phyloP scores from a whole-genome alignment of 2,113 vertebrate genomes.

The Rhabdornis inornatus region DNA sequence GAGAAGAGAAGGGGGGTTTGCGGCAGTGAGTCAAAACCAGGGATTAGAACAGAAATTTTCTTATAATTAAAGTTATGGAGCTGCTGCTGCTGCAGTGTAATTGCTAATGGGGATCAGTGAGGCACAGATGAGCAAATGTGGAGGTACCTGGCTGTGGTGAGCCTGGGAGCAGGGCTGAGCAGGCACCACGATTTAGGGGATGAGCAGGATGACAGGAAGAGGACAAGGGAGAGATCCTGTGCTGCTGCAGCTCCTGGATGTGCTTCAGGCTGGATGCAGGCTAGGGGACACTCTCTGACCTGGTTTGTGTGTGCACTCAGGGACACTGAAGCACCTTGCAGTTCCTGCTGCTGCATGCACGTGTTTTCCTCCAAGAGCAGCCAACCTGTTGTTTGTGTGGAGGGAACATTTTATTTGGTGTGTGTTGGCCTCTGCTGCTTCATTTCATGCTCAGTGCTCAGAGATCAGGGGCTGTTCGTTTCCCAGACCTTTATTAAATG shows the following conservation, averaged over 20 bases:
- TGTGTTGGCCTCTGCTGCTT: neutral
- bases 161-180: neutral
- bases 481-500: neutral
- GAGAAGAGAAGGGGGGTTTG: neutral
- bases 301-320: neutral
- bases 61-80: slow-evolving; percentile 42
- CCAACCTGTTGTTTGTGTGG: neutral
- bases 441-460: neutral
- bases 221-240: neutral
- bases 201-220: neutral
- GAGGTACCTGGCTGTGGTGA: neutral
- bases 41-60: slow-evolving; percentile 45
- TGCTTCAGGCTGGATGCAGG: neutral
- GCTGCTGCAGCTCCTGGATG: neutral
- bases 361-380: neutral
- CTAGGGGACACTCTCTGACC: accelerated
- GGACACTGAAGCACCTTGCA: neutral
- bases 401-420: neutral
- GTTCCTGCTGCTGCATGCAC: neutral
- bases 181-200: neutral
- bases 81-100: neutral
- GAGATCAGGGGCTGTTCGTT: neutral
- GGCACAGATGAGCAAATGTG: neutral
- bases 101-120: neutral
- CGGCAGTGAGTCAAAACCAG: neutral